Base-by-base conservation (phyloP, 2,888 invertebrate genomes). In the Dioctria linearis region DNA sequence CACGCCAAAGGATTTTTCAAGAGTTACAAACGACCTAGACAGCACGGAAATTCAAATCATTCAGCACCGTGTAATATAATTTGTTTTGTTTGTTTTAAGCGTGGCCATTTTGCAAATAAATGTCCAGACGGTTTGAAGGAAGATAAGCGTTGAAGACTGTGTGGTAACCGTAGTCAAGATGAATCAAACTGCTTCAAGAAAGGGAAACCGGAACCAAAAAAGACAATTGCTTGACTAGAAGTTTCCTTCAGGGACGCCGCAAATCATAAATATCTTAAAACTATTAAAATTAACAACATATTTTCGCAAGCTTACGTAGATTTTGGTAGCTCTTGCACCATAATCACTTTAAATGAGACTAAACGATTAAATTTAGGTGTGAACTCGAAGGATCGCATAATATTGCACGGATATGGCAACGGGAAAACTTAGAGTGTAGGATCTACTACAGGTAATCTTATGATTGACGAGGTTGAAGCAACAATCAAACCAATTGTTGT, bases 11-110 rank as follows among this genome's bases (percentile, higher is more conserved):
- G 46, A 46, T 46, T 46, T 5, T 46, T 5, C 46, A 46, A 4
- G 5, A 46, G 46, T 46, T 5, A 46, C 8, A 46, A 46, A 46
- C 46, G 46, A 5, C 8, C 8, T 5, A 46, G 46, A 46, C 8
- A 46, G n/a, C n/a, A n/a, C n/a, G n/a, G n/a, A n/a, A n/a, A n/a
- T n/a, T n/a, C n/a, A n/a, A n/a, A n/a, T n/a, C n/a, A n/a, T n/a
- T n/a, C n/a, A n/a, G n/a, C n/a, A n/a, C n/a, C 8, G 4, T 46
- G 4, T 46, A 46, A 46, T 46, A 46, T 46, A 5, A 46, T 4
- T 46, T 80, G 75, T 54, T 80, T 13, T 49, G 61, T 46, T 42
- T 80, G 80, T 42, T 43, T 69, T 8, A 80, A 80, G 37, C 13
- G 3, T 9, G 80, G 75, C 3, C 80, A 80, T 11, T 80, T 42